Evolutionary conservation across 2,888 invertebrate genomes (phyloP).

Genomic region (Spisula subtruncata): DNA sequence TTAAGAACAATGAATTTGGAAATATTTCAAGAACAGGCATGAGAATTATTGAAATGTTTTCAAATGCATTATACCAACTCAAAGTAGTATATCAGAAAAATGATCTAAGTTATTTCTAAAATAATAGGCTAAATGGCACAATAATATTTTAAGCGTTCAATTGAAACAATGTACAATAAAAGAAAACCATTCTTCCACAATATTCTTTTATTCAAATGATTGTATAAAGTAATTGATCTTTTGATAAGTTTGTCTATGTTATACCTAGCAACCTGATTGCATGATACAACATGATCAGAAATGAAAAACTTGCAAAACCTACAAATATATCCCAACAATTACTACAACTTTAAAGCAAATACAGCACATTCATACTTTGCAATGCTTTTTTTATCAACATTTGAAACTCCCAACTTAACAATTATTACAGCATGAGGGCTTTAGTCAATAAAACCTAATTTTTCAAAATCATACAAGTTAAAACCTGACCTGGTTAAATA

Average conservation of each 20-base stretch:
- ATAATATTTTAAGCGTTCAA: slow-evolving; percentile 49
- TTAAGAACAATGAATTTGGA: slow-evolving; percentile 62
- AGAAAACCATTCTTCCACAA: slow-evolving; percentile 64
- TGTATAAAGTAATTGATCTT: slow-evolving; percentile 62
- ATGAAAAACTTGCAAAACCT: slow-evolving; percentile 12
- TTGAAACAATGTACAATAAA: slow-evolving; percentile 63
- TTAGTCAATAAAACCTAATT: slow-evolving; percentile 16
- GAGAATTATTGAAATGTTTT: slow-evolving; percentile 61
- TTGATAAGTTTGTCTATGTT: slow-evolving; percentile 67
- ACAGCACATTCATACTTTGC: slow-evolving; percentile 13
- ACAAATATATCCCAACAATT: neutral
- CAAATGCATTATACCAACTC: slow-evolving; percentile 63
- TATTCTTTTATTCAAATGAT: slow-evolving; percentile 59
- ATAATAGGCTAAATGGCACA: slow-evolving; percentile 41
- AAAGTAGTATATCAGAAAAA: slow-evolving; percentile 64
- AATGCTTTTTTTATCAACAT: neutral
- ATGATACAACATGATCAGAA: slow-evolving; percentile 75
- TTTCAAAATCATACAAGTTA: slow-evolving; percentile 43
- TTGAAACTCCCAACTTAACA: neutral
- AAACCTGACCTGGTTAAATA: slow-evolving; percentile 50
- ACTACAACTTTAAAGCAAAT: neutral
- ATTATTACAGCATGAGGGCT: neutral
- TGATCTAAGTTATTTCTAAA: slow-evolving; percentile 55
- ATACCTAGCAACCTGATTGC: slow-evolving; percentile 76
- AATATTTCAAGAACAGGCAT: slow-evolving; percentile 70